Percentiles rank a stretch among this genome's conserved stretches.
Evolutionary conservation across 2,888 invertebrate genomes (phyloP).

Genomic region (Tholera decimalis): DNA sequence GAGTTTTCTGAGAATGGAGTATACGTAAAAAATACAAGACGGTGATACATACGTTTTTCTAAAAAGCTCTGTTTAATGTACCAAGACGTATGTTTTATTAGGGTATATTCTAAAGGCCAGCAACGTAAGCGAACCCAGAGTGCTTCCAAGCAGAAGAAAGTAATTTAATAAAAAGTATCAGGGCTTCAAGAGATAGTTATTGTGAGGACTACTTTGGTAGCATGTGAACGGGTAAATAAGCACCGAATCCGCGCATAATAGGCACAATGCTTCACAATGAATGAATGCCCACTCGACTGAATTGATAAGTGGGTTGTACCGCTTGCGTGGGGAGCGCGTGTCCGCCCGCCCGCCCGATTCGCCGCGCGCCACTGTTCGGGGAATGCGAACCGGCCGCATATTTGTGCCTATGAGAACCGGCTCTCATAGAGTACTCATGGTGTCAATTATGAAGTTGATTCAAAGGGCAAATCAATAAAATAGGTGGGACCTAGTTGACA

Average conservation of each 20-base stretch:
- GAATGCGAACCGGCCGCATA: conserved; percentile 31
- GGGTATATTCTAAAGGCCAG: conserved; percentile 6
- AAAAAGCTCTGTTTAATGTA: conserved; percentile 35
- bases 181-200: conserved; percentile 54
- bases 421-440: conserved; percentile 42
- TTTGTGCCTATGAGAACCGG: conserved; percentile 56
- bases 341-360: conserved; percentile 77
- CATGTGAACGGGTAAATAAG: conserved; percentile 84
- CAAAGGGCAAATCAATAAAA: conserved; percentile 2
- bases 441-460: conserved; percentile 4
- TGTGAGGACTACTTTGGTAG: conserved; percentile 65
- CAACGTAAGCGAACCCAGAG: conserved; percentile 1
- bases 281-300: conserved; percentile 90
- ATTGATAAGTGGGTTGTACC: conserved; percentile 90
- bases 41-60: background rate
- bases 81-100: conserved; percentile 39
- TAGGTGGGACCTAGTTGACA: background rate
- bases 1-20: conserved; percentile 1
- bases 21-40: background rate
- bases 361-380: conserved; percentile 45
- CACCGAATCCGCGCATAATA: conserved; percentile 86
- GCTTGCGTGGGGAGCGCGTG: conserved; percentile 75
- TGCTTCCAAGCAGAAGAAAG: conserved; percentile 7
- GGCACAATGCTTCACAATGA: conserved; percentile 88
- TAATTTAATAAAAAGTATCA: conserved; percentile 33